phyloP scores from a whole-genome alignment of 2,113 vertebrate genomes.

The Ceratotherium simum region DNA sequence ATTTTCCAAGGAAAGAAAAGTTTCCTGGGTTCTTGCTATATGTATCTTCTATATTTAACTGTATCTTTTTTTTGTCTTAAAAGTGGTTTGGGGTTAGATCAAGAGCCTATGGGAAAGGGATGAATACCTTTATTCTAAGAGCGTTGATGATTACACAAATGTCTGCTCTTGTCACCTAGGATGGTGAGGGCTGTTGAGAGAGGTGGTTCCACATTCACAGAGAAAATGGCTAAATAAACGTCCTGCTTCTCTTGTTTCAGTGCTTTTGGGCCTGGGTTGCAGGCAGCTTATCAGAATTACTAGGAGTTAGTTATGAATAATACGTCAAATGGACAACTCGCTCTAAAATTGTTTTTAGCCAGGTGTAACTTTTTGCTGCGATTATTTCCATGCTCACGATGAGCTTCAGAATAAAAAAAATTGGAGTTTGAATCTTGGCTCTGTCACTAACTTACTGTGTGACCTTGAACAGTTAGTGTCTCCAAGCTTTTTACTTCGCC shows the following conservation, averaged over 20 bases:
- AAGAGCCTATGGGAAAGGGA: background rate
- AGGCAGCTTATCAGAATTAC: background rate
- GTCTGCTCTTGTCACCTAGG: background rate
- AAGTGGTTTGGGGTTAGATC: background rate
- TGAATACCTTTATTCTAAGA: background rate
- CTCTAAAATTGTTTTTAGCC: background rate
- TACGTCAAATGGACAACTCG: background rate
- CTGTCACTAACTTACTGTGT: background rate
- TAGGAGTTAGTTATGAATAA: background rate
- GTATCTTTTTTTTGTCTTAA: background rate
- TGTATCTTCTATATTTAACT: conserved; percentile 8
- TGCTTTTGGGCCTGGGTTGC: background rate
- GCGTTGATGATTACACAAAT: background rate
- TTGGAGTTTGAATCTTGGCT: background rate
- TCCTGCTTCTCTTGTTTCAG: background rate
- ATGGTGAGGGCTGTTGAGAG: background rate
- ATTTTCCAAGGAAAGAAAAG: background rate
- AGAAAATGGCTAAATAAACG: background rate
- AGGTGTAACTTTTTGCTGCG: background rate
- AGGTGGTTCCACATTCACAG: background rate
- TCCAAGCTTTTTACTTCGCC: background rate
- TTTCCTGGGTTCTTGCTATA: background rate
- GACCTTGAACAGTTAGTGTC: background rate
- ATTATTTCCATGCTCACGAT: background rate
- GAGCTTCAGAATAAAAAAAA: conserved; percentile 18